These are phyloP conservation scores for Drosophila grimshawi DNA, from an alignment of 1,140 invertebrate genomes.

Conservation along the genomic window DNA sequence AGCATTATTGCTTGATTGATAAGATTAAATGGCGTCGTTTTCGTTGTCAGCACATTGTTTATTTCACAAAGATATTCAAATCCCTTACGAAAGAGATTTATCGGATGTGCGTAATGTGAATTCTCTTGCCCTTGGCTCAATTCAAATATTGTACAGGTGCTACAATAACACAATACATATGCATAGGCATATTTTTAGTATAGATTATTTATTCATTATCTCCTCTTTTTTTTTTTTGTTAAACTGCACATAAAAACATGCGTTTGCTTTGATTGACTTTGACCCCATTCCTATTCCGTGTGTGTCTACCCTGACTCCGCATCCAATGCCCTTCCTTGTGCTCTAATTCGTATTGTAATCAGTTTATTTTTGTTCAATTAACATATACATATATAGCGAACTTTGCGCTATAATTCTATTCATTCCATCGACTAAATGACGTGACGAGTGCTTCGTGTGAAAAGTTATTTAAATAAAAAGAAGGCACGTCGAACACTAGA, in stretches of 20 bases:
- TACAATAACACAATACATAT: neutral
- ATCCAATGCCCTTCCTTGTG: constrained; percentile 7
- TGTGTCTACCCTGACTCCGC: constrained; percentile 20
- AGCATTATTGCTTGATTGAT: constrained; percentile 53
- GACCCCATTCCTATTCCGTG: constrained; percentile 61
- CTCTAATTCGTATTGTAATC: constrained; percentile 62
- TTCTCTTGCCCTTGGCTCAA: neutral
- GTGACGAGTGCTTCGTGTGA: too few species aligned
- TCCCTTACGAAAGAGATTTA: neutral
- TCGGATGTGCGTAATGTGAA: neutral
- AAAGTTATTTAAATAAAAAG: too few species aligned
- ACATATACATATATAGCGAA: neutral
- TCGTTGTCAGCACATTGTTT: neutral
- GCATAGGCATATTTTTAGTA: constrained; percentile 2
- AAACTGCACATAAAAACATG: constrained; percentile 32
- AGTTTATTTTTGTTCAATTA: constrained; percentile 32
- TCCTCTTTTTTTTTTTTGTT: neutral
- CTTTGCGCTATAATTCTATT: neutral
- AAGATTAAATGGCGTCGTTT: constrained; percentile 58
- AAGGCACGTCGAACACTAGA: too few species aligned
- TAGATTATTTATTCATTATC: constrained; percentile 6
- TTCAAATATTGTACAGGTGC: neutral
- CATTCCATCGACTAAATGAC: too few species aligned
- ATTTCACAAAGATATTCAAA: constrained; percentile 10
- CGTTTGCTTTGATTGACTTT: constrained; percentile 60